Conservation (phyloP, 2,797 vertebrate genomes). For the Ataeniobius toweri region DNA sequence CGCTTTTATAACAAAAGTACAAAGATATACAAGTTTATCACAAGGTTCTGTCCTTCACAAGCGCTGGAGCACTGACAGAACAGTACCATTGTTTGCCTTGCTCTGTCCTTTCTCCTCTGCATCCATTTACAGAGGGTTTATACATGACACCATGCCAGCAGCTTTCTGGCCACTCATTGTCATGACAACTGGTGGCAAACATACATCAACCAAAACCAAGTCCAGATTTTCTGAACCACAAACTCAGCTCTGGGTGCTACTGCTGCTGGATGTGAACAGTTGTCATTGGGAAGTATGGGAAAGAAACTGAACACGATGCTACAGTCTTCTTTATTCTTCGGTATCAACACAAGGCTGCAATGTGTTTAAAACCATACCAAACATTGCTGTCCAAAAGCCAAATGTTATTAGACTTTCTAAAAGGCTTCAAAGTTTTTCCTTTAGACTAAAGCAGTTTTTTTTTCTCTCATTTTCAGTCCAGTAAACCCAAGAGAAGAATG, state of each 20-base stretch:
- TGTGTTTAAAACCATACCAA: neutral
- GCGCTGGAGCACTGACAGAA: slow-evolving; percentile 26
- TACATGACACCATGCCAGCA: slow-evolving; percentile 61
- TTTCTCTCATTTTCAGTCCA: neutral
- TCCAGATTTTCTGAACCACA: slow-evolving; percentile 73
- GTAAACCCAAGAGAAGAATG: neutral
- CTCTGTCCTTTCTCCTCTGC: slow-evolving; percentile 33
- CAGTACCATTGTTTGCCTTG: slow-evolving; percentile 37
- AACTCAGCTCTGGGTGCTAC: slow-evolving; percentile 42
- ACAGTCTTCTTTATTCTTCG: too few relatives aligned
- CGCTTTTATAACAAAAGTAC: slow-evolving; percentile 23
- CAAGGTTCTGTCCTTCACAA: slow-evolving; percentile 27
- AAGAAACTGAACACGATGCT: slow-evolving; percentile 27
- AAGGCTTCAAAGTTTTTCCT: neutral
- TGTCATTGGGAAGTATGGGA: slow-evolving; percentile 20
- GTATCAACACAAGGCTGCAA: neutral
- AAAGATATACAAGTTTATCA: slow-evolving; percentile 36
- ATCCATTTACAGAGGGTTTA: slow-evolving; percentile 57
- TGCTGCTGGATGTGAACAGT: slow-evolving; percentile 39
- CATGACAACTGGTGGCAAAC: slow-evolving; percentile 78
- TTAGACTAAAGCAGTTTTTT: neutral
- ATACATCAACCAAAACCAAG: slow-evolving; percentile 71
- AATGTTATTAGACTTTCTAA: neutral
- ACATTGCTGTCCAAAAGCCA: neutral
- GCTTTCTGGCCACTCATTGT: slow-evolving; percentile 61